These are phyloP conservation scores for Cygnus olor DNA, from an alignment of 2,797 vertebrate species.

Conservation along the genomic window DNA sequence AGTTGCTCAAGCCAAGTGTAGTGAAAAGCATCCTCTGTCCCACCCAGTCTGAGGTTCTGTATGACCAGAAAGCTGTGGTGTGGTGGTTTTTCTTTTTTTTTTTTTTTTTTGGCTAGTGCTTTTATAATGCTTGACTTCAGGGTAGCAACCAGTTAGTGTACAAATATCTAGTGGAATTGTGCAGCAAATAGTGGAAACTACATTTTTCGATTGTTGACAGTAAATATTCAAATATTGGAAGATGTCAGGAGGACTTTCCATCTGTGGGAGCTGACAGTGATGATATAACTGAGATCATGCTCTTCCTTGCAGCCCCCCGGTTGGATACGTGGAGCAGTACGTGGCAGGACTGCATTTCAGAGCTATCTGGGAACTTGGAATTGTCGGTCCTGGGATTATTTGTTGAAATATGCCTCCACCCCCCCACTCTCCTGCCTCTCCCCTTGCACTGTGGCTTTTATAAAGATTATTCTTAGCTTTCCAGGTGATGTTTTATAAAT, in stretches of 20 bases:
- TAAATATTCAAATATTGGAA: background rate
- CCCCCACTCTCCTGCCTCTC: no score
- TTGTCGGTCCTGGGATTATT: background rate
- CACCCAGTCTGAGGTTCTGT: background rate
- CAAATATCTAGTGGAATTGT: background rate
- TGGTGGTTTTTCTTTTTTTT: background rate
- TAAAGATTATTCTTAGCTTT: background rate
- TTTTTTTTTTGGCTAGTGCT: background rate
- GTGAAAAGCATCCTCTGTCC: background rate
- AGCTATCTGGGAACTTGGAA: background rate
- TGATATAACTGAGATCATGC: background rate
- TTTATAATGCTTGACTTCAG: background rate
- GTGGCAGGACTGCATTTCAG: background rate
- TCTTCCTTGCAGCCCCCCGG: background rate
- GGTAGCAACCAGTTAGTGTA: background rate
- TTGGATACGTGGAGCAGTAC: background rate
- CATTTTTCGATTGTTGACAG: background rate
- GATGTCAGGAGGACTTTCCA: background rate
- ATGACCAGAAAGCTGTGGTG: accelerated
- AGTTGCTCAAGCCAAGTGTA: background rate
- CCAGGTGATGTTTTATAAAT: background rate
- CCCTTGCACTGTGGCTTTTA: background rate
- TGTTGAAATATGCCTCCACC: background rate
- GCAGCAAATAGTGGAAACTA: background rate
- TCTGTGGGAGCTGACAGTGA: background rate